Evolutionary conservation across 2,113 vertebrate species (phyloP).

Genomic region (Ammodytes marinus): DNA sequence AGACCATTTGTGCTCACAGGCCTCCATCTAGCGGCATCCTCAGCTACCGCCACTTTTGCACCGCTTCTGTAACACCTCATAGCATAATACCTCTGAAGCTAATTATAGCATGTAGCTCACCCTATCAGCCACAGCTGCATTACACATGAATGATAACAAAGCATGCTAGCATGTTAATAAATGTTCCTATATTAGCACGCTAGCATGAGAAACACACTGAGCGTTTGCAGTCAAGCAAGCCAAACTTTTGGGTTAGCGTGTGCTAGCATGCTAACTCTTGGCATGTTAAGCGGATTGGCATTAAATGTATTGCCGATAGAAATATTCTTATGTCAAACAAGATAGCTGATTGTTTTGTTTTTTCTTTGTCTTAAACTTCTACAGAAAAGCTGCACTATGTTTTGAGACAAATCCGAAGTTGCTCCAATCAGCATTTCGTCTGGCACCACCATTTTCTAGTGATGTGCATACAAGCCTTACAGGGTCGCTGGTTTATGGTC

Average conservation of each 20-base stretch:
- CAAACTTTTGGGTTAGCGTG: too few relatives aligned
- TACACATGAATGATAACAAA: not conserved
- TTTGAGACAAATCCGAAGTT: constrained; percentile 10
- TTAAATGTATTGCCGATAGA: not conserved
- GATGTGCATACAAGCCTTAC: not conserved
- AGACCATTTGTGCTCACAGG: not conserved
- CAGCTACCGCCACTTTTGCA: not conserved
- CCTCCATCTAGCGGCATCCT: not conserved
- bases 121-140: not conserved
- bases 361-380: too few relatives aligned
- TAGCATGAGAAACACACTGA: not conserved
- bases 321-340: not conserved
- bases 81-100: not conserved
- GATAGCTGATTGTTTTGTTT: not conserved
- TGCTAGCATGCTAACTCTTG: not conserved
- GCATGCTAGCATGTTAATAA: constrained; percentile 4
- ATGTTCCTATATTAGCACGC: not conserved
- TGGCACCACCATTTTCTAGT: not conserved
- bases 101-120: too few relatives aligned
- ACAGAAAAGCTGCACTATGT: not conserved
- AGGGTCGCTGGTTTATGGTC: not conserved
- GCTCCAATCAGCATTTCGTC: not conserved
- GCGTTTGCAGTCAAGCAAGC: too few relatives aligned
- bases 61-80: not conserved
- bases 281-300: too few relatives aligned